Base-by-base conservation (phyloP, 2,888 invertebrate species). In the Mayetiola destructor region DNA sequence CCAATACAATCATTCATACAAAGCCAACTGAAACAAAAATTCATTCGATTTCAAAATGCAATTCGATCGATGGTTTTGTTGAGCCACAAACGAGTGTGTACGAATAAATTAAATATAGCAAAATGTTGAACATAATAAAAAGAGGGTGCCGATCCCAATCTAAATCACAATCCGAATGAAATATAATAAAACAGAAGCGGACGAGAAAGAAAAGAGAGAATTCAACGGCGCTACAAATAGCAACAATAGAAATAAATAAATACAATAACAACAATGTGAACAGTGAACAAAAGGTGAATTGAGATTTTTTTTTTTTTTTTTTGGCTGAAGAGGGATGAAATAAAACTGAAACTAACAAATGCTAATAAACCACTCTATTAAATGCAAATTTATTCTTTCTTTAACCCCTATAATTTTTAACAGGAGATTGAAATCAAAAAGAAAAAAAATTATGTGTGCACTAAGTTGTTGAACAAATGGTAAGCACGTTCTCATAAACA, bases 341-440 rank as follows among this genome's bases (percentile, higher is more conserved):
- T 18, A 53, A 20, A 53, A 53, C n/a, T 30, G n/a, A 32, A 30
- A 53, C 29, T 32, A 53, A 53, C 29, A 53, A 53, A 53, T 30
- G 53, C 53, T 53, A 53, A 53, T 53, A 53, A 32, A 53, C 53
- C 53, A 53, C 53, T 53, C 53, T 53, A 53, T 53, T 53, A 53
- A 53, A 53, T 53, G 30, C 18, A 53, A 53, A 53, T 53, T 30
- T 30, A 53, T 53, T 53, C 30, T 32, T 30, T n/a, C n/a, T 53
- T 53, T 53, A 53, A 53, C 53, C 53, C 53, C 53, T 32, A 12
- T n/a, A 10, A 21, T 48, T 48, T 23, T 3, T 36, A n/a, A n/a
- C n/a, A n/a, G n/a, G n/a, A n/a, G n/a, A n/a, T n/a, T n/a, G n/a
- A n/a, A n/a, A n/a, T n/a, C n/a, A n/a, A n/a, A n/a, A n/a, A n/a